Evolutionary conservation across 2,113 vertebrate genomes (phyloP).

Genomic region (Platanista minor): DNA sequence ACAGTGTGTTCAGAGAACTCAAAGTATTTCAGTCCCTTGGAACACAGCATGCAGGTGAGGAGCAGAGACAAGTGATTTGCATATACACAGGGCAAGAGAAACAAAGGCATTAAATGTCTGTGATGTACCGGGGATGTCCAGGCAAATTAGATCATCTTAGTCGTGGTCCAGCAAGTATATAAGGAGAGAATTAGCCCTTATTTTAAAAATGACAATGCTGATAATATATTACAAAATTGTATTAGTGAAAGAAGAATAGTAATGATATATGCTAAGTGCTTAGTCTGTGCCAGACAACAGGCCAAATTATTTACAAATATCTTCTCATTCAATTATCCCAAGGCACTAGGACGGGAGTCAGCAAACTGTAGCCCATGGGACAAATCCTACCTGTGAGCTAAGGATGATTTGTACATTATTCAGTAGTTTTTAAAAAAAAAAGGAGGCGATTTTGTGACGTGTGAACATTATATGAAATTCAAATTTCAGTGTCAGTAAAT

Average conservation of each 20-base stretch:
- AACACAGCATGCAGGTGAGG: background rate
- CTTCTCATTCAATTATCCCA: background rate
- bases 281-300: background rate
- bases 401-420: background rate
- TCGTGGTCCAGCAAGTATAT: background rate
- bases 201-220: background rate
- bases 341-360: background rate
- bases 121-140: background rate
- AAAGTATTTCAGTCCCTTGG: background rate
- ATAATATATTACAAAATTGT: background rate
- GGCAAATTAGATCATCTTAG: background rate
- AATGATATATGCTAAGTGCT: background rate
- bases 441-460: background rate
- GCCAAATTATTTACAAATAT: background rate
- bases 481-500: background rate
- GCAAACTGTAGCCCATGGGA: background rate
- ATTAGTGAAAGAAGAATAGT: background rate
- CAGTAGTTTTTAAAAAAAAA: background rate
- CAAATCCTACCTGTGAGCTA: background rate
- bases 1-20: background rate
- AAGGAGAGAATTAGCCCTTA: background rate
- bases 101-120: background rate
- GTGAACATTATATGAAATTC: background rate
- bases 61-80: accelerated
- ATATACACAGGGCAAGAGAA: background rate